phyloP scores from a whole-genome alignment of 2,797 vertebrate species.

The Sitta carolinensis region DNA sequence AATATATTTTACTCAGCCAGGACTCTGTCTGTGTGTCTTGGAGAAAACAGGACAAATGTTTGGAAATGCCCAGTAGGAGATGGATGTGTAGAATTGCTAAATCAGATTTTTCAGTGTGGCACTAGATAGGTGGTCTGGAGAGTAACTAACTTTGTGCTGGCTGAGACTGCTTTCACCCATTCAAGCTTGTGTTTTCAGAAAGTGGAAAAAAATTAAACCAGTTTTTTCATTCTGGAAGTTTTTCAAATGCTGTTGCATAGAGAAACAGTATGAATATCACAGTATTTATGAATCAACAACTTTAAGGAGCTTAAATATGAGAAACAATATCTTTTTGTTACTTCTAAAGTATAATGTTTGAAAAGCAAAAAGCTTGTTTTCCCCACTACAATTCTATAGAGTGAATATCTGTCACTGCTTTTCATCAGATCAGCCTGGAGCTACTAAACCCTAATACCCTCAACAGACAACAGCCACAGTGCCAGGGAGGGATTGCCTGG shows the following conservation, averaged over 20 bases:
- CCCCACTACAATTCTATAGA: neutral
- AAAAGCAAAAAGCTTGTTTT: slow-evolving; percentile 20
- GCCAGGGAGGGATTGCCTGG: slow-evolving; percentile 53
- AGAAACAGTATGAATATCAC: neutral
- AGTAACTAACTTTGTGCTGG: neutral
- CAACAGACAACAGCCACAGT: slow-evolving; percentile 5
- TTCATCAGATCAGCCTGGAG: neutral
- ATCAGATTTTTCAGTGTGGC: neutral
- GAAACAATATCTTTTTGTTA: neutral
- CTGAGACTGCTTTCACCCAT: neutral
- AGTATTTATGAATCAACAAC: neutral
- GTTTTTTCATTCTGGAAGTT: neutral
- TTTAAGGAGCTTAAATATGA: neutral
- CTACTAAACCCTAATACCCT: slow-evolving; percentile 1
- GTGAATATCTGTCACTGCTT: slow-evolving; percentile 1
- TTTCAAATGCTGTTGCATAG: neutral
- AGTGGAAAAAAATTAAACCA: neutral
- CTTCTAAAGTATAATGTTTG: neutral
- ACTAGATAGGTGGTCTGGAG: neutral
- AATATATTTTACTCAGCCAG: neutral
- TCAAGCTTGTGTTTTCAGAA: neutral
- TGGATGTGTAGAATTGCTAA: neutral
- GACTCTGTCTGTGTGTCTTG: neutral
- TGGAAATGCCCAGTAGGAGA: neutral
- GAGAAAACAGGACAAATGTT: neutral